Evolutionary conservation across 2,888 invertebrate genomes (phyloP), one percentile per base, ranked within the genome.

Genomic region (Agrenia bidenticulata): DNA sequence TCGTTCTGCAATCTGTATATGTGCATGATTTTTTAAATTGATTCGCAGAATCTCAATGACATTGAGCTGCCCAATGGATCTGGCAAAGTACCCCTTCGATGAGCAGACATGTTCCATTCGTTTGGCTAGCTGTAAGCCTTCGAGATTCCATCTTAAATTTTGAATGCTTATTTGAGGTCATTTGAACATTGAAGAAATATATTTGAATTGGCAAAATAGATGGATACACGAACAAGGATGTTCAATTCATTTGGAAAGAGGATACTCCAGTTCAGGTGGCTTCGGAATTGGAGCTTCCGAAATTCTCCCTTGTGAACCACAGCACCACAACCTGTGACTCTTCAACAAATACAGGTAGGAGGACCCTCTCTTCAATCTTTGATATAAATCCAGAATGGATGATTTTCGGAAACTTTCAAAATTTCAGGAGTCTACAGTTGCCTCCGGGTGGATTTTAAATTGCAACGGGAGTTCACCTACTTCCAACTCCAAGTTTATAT

Each of bases 401-500:
- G 15, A 39, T 15, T 11, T 39, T 39, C 15, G 9, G 15, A 39
- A 39, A 39, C 9, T 11, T 39, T 39, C 45, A 45, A 9, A 45
- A 45, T 45, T 17, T 1, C 65, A 77, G 77, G 77, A 23, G 64
- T 54, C 11, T 77, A 77, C 72, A 77, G 77, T 51, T 77, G 77
- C 61, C 54, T 77, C n/a, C 51, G 63, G 23, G 81, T 81, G 63
- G 77, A 79, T 49, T 78, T 83, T 58, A 76, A 77, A 51, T 77
- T 83, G 55, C 77, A 79, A 39, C 78, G 83, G 13, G 80, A 80
- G 70, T 81, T 81, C 70, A 78, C 79, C 63, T 81, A 80, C 72
- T 83, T 82, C 75, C 77, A 82, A 49, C 78, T 82, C 5, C 81
- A 82, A 74, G 78, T 82, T 69, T 83, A 81, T 76, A 79, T 82